Evolutionary conservation across 2,113 vertebrate genomes (phyloP).

Genomic region (Forbesichthys papilliferus): DNA sequence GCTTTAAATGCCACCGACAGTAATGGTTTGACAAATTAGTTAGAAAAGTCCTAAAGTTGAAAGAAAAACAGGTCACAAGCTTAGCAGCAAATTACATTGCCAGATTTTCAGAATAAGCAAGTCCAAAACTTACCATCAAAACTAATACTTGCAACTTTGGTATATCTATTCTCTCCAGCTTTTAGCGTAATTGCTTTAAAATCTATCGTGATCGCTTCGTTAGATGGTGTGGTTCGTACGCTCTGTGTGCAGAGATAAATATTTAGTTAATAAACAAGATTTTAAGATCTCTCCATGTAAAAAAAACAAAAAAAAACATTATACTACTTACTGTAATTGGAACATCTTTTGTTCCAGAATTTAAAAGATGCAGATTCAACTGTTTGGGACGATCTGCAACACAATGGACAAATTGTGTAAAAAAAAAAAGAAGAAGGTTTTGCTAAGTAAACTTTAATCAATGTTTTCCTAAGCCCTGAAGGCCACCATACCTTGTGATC

Average conservation of each 20-base stretch:
- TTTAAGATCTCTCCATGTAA: not conserved
- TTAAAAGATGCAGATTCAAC: conserved; percentile 97
- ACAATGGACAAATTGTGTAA: not conserved
- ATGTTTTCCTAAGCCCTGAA: conserved; percentile 10
- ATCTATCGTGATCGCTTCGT: conserved; percentile 90
- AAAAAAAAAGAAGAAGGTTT: too few relatives aligned
- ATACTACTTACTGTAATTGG: conserved; percentile 89
- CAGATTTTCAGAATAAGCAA: not conserved
- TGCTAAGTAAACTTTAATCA: not conserved
- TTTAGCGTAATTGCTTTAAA: conserved; percentile 96
- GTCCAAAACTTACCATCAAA: conserved; percentile 90
- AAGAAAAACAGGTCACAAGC: not conserved
- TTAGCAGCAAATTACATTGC: not conserved
- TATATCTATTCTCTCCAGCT: conserved; percentile 95
- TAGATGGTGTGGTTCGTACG: conserved; percentile 92
- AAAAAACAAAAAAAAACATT: not conserved
- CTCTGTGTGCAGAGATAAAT: conserved; percentile 79
- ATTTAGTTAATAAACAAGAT: not conserved
- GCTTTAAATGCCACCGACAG: not conserved
- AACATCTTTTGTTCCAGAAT: conserved; percentile 98
- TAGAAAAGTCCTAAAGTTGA: not conserved
- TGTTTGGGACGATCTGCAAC: conserved; percentile 92
- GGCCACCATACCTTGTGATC: conserved; percentile 87
- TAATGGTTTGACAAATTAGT: not conserved
- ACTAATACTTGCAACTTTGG: conserved; percentile 97